Evolutionary conservation across 2,797 vertebrate species (phyloP), one percentile per base, ranked within the genome.

Genomic region (Babyrousa celebensis): DNA sequence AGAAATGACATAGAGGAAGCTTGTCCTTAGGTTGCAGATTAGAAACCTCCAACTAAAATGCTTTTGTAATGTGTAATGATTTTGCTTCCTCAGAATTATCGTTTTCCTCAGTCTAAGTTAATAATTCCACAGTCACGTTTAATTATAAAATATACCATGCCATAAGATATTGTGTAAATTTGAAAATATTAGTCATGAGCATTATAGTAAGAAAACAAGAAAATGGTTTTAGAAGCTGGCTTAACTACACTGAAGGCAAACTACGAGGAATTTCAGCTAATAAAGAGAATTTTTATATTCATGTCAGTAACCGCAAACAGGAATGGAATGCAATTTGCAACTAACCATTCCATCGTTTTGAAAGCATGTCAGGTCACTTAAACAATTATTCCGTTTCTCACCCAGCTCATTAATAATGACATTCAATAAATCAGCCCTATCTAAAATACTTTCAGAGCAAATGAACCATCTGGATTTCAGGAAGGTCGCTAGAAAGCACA

Each of bases 341-440:
- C 20, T 84, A 36, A 36, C n/a, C 4, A 14, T 92, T 68, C 36
- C 40, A 85, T 87, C 62, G 87, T 95, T 97, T 96, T 97, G 95
- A 95, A 98, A 98, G 95, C 89, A 96, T 43, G 5, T 67, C n/a
- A 20, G 71, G 54, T 95, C 97, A 87, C 90, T 94, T 94, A 91
- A 97, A 96, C 89, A 97, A 97, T 96, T 78, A 96, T 70, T 97
- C 56, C 14, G 92, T 96, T 97, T 96, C 94, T 97, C 91, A 70
- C 97, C 96, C 95, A 98, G 93, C 92, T 98, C 97, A 96, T 98
- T 97, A 98, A 98, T 94, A 96, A 94, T 29, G 88, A 43, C 95
- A 96, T 93, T 97, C 97, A 95, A 86, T 92, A 97, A 97, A 97
- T 94, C 92, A 74, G 72, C 91, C 79, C 84, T 40, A 85, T 83